phyloP scores from a whole-genome alignment of 2,797 vertebrate genomes.

The Leptatherina wallacei region DNA sequence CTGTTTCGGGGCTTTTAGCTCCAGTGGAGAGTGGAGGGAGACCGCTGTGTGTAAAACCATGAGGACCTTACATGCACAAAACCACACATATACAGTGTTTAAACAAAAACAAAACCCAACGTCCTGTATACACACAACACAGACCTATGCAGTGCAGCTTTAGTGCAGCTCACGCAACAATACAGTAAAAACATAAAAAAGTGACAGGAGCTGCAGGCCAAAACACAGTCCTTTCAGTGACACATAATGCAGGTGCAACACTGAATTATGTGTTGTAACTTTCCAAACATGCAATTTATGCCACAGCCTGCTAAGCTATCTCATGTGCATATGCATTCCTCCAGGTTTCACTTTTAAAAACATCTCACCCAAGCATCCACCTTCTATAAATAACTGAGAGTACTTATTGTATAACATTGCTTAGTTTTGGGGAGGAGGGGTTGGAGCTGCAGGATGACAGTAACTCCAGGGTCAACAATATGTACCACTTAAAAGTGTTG shows the following conservation, averaged over 20 bases:
- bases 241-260: slow-evolving; percentile 62
- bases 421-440: slow-evolving; percentile 25
- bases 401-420: slow-evolving; percentile 48
- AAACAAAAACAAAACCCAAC: slow-evolving; percentile 79
- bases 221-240: slow-evolving; percentile 54
- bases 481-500: slow-evolving; percentile 60
- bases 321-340: slow-evolving; percentile 63
- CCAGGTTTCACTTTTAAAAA: slow-evolving; percentile 55
- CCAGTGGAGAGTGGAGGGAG: slow-evolving; percentile 91
- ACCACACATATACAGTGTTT: slow-evolving; percentile 76
- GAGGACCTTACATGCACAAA: slow-evolving; percentile 78
- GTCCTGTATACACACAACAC: slow-evolving; percentile 64
- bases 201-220: slow-evolving; percentile 57
- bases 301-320: slow-evolving; percentile 30
- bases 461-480: slow-evolving; percentile 54
- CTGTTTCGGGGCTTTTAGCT: slow-evolving; percentile 97
- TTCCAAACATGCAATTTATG: slow-evolving; percentile 61
- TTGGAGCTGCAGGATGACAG: slow-evolving; percentile 37
- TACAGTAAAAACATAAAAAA: slow-evolving; percentile 68
- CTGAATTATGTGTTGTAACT: slow-evolving; percentile 58
- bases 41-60: slow-evolving; percentile 85
- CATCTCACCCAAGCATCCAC: slow-evolving; percentile 46
- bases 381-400: slow-evolving; percentile 59
- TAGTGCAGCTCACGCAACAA: slow-evolving; percentile 56
- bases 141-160: slow-evolving; percentile 56